Evolutionary conservation across 2,113 vertebrate genomes (phyloP).

Genomic region (Limanda limanda): DNA sequence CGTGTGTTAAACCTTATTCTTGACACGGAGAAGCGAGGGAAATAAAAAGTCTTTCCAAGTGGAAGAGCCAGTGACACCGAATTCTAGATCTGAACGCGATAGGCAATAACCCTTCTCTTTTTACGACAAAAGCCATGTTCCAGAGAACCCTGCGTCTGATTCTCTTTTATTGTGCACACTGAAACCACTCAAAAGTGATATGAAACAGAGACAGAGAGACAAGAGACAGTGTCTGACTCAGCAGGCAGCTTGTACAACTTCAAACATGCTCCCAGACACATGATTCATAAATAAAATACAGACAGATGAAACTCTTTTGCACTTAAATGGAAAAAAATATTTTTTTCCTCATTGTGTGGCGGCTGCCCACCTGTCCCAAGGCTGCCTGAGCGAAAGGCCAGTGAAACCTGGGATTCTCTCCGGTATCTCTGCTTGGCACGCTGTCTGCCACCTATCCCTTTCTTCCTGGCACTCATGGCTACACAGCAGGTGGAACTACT

Average conservation of each 20-base stretch:
- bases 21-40: neutral
- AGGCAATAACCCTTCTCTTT: neutral
- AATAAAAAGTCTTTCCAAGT: neutral
- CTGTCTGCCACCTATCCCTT: conserved; percentile 35
- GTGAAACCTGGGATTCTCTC: conserved; percentile 63
- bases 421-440: conserved; percentile 37
- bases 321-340: conserved; percentile 45
- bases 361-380: conserved; percentile 50
- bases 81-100: neutral
- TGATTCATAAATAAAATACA: conserved; percentile 68
- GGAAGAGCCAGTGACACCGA: neutral
- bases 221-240: conserved; percentile 15
- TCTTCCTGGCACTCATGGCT: conserved; percentile 7
- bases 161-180: conserved; percentile 18
- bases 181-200: conserved; percentile 27
- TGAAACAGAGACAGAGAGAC: conserved; percentile 32
- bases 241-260: conserved; percentile 10
- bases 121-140: neutral
- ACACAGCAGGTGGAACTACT: conserved; percentile 59
- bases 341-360: conserved; percentile 58
- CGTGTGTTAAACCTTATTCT: conserved; percentile 2
- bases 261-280: conserved; percentile 47
- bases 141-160: neutral
- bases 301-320: conserved; percentile 56
- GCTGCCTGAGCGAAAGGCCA: conserved; percentile 4